A percentile compares a stretch with the other conserved stretches of the same genome.
Evolutionary conservation across 1,140 invertebrate species (phyloP).

Genomic region (Drosophila mojavensis): DNA sequence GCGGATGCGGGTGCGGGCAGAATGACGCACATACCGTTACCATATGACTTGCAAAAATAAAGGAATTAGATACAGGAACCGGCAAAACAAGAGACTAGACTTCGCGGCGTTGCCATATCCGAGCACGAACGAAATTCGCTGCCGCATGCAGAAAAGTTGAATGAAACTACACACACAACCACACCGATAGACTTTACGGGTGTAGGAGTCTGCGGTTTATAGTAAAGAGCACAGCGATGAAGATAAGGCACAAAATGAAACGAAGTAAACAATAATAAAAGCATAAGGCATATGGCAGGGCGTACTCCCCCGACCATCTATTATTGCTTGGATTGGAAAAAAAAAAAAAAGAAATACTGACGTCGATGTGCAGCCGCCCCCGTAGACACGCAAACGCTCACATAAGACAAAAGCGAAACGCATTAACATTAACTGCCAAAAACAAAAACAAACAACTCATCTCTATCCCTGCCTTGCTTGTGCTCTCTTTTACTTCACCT

Average conservation of each 20-base stretch:
- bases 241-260: conserved; percentile 67
- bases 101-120: conserved; percentile 40
- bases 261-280: conserved; percentile 72
- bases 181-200: neutral
- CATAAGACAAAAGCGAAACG: conserved; percentile 66
- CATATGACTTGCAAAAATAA: conserved; percentile 40
- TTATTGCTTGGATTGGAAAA: conserved; percentile 46
- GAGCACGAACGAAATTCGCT: conserved; percentile 30
- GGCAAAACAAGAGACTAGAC: conserved; percentile 53
- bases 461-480: neutral
- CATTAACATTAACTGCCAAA: conserved; percentile 78
- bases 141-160: conserved; percentile 47
- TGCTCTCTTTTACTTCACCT: neutral
- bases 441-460: conserved; percentile 62
- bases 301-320: conserved; percentile 5
- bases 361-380: conserved; percentile 51
- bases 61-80: conserved; percentile 32
- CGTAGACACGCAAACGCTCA: conserved; percentile 1
- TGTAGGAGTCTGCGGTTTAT: conserved; percentile 17
- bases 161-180: conserved; percentile 38
- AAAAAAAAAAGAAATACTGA: conserved; percentile 63
- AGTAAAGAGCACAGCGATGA: conserved; percentile 35
- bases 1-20: conserved; percentile 19
- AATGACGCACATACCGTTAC: conserved; percentile 61
- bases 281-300: conserved; percentile 40